phyloP scores from a whole-genome alignment of 30 jellyfish, hydroid and myxozoan genomes.

The Calvadosia cruxmelitensis region DNA sequence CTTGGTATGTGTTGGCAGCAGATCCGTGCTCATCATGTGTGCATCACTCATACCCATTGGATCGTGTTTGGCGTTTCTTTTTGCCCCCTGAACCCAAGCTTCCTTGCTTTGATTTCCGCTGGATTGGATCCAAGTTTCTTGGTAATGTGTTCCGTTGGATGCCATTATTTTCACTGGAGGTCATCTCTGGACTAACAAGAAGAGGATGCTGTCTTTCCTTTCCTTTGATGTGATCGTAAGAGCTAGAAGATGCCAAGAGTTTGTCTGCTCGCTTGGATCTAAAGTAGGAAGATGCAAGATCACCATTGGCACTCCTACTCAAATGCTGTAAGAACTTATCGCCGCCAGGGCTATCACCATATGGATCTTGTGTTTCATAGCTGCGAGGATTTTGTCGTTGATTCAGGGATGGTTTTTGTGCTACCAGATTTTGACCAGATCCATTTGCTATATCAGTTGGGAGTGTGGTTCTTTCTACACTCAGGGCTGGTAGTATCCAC shows the following conservation, averaged over 20 bases:
- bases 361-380: slow-evolving; percentile 6
- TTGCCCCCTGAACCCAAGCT: neutral
- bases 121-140: neutral
- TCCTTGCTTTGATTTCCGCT: neutral
- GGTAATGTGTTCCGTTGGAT: neutral
- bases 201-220: neutral
- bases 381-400: slow-evolving; percentile 1
- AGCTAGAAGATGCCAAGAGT: slow-evolving; percentile 47
- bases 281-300: slow-evolving; percentile 46
- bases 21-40: too few relatives aligned
- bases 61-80: neutral
- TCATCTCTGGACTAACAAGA: neutral
- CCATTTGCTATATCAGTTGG: slow-evolving; percentile 66
- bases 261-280: slow-evolving; percentile 81
- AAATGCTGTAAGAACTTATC: slow-evolving; percentile 57
- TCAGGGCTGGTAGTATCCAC: slow-evolving; percentile 80
- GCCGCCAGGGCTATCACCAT: slow-evolving; percentile 30
- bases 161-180: neutral
- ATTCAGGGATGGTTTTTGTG: slow-evolving; percentile 19
- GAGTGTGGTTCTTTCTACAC: slow-evolving; percentile 57
- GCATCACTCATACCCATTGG: neutral
- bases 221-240: slow-evolving; percentile 9
- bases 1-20: too few relatives aligned
- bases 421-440: slow-evolving; percentile 44
- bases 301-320: slow-evolving; percentile 40